Percentiles rank a stretch among this genome's conserved stretches.
Conservation (phyloP, 1,140 invertebrate species). For the Eurosta solidaginis region DNA sequence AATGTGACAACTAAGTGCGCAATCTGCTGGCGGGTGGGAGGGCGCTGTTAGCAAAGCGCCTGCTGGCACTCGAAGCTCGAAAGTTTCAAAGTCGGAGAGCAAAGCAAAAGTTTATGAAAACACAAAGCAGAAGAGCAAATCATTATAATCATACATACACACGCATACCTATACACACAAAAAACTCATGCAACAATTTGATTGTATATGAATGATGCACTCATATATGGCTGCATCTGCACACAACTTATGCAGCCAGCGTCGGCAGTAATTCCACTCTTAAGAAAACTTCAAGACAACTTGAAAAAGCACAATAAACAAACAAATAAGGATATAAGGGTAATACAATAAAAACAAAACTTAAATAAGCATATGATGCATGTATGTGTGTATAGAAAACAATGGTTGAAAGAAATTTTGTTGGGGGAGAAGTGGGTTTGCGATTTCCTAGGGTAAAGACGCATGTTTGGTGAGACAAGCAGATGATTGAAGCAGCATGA, state of each 20-base stretch:
- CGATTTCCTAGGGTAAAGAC: too few species aligned
- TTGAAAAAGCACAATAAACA: not conserved
- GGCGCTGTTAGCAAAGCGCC: not conserved
- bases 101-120: slow-evolving; percentile 16
- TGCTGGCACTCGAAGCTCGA: not conserved
- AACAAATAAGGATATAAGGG: not conserved
- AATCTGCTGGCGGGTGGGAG: not conserved
- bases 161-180: not conserved
- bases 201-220: too few species aligned
- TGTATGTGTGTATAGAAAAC: not conserved
- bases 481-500: too few species aligned
- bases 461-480: too few species aligned
- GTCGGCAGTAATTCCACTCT: not conserved
- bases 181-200: too few species aligned
- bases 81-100: not conserved
- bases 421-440: too few species aligned
- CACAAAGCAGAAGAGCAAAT: not conserved
- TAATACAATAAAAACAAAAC: not conserved
- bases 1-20: not conserved
- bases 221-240: not conserved
- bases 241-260: not conserved
- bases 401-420: slow-evolving; percentile 3
- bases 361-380: too few species aligned
- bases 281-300: slow-evolving; percentile 9
- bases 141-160: not conserved